These are phyloP conservation scores for Mormyrus iriodes DNA, from an alignment of 2,113 vertebrate species.

Conservation along the genomic window DNA sequence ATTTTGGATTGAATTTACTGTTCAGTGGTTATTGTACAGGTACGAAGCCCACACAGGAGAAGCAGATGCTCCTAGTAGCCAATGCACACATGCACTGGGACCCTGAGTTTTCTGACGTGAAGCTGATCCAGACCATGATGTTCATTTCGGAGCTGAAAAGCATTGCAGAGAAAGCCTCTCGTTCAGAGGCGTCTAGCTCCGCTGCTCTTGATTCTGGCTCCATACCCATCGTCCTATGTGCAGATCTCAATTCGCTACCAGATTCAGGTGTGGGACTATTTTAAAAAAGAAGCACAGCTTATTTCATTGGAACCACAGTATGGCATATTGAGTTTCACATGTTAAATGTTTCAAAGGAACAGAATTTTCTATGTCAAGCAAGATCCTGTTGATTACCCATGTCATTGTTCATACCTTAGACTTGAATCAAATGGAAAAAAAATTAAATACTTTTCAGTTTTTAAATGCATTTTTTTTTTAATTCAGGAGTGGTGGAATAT, in stretches of 20 bases:
- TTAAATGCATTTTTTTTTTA: constrained; percentile 16
- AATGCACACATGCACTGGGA: constrained; percentile 99
- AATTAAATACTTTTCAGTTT: background rate
- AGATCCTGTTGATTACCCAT: background rate
- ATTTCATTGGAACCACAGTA: background rate
- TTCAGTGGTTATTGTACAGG: constrained; percentile 51
- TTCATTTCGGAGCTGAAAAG: constrained; percentile 96
- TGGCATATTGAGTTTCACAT: background rate
- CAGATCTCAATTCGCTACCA: constrained; percentile 96
- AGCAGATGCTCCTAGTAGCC: constrained; percentile 86
- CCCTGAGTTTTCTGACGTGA: constrained; percentile 95
- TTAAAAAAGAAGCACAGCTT: background rate
- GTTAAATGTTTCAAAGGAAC: background rate
- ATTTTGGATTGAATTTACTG: background rate
- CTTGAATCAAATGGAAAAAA: background rate
- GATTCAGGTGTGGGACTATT: constrained; percentile 79
- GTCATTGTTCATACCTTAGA: background rate
- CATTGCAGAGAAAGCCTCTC: constrained; percentile 84
- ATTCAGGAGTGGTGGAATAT: constrained; percentile 92
- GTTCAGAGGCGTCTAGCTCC: constrained; percentile 62
- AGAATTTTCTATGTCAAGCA: background rate
- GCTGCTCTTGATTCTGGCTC: constrained; percentile 73
- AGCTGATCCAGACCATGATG: constrained; percentile 98
- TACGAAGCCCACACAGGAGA: constrained; percentile 76
- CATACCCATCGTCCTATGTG: constrained; percentile 95